Percentiles rank a stretch among this genome's conserved stretches.
Evolutionary conservation across 2,888 invertebrate genomes (phyloP).

Genomic region (Dendrolimus pini): DNA sequence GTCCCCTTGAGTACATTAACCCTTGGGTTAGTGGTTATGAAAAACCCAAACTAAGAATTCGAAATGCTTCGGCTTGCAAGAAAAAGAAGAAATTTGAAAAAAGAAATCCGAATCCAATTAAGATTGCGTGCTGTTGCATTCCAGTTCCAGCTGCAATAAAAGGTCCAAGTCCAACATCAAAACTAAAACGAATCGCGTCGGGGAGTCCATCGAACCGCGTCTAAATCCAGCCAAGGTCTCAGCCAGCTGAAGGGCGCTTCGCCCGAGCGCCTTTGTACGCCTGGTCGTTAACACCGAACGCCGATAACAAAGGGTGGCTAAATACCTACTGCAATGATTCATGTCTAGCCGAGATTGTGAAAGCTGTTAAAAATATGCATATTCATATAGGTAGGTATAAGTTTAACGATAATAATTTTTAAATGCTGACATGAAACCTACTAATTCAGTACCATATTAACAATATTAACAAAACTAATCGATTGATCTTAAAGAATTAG

Average conservation of each 20-base stretch:
- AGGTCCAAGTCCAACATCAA: slow-evolving; percentile 49
- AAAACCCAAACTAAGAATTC: slow-evolving; percentile 26
- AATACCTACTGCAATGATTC: slow-evolving; percentile 54
- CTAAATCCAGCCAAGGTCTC: slow-evolving; percentile 75
- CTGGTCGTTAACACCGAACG: slow-evolving; percentile 63
- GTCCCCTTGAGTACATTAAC: slow-evolving; percentile 56
- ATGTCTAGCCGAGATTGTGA: slow-evolving; percentile 34
- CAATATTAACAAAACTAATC: no score
- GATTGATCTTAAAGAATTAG: no score
- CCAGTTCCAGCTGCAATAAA: slow-evolving; percentile 48
- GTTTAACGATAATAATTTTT: slow-evolving; percentile 6
- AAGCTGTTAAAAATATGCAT: slow-evolving; percentile 2
- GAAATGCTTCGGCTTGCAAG: slow-evolving; percentile 18
- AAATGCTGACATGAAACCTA: no score
- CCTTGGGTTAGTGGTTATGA: slow-evolving; percentile 30
- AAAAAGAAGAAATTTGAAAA: slow-evolving; percentile 23
- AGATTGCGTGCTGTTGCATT: slow-evolving; percentile 43
- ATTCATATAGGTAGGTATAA: slow-evolving; percentile 1
- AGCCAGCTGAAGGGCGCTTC: slow-evolving; percentile 66
- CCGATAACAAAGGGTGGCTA: slow-evolving; percentile 67
- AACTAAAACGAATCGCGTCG: slow-evolving; percentile 58
- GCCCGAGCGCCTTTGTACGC: slow-evolving; percentile 54
- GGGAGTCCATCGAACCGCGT: slow-evolving; percentile 66
- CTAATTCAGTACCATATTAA: no score
- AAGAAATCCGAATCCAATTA: slow-evolving; percentile 36